These are phyloP conservation scores for Chloropsis cyanopogon DNA, from an alignment of 2,113 vertebrate species.

Conservation along the genomic window DNA sequence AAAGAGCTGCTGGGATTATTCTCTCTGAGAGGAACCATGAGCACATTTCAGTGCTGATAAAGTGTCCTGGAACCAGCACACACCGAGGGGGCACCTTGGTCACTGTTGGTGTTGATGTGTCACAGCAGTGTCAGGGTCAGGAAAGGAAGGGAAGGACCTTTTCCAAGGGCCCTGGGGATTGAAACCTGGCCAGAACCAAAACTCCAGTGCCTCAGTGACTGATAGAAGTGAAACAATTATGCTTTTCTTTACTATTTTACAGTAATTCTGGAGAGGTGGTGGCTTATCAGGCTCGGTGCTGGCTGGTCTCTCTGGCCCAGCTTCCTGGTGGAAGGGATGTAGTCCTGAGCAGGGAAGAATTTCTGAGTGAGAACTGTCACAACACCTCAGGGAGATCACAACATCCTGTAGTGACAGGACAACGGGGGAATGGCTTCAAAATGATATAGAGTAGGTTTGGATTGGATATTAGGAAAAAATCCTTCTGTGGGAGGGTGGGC, in stretches of 20 bases:
- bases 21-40: rapidly evolving
- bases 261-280: neutral
- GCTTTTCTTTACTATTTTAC: neutral
- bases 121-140: neutral
- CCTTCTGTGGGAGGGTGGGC: neutral
- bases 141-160: neutral
- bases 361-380: neutral
- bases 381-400: neutral
- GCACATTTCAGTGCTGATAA: neutral
- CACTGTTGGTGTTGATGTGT: neutral
- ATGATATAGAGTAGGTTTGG: neutral
- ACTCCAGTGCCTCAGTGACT: neutral
- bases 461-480: neutral
- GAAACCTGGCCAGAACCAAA: neutral
- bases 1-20: neutral
- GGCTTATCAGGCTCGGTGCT: neutral
- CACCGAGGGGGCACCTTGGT: neutral
- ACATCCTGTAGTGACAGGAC: neutral
- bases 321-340: neutral
- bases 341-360: neutral
- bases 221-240: neutral
- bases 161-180: neutral
- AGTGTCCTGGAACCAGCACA: neutral
- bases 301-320: neutral
- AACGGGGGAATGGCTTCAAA: neutral